A percentile compares a stretch with the other conserved stretches of the same genome.
Evolutionary conservation across 2,797 vertebrate genomes (phyloP).

Genomic region (Tokudaia tokunoshimensis): DNA sequence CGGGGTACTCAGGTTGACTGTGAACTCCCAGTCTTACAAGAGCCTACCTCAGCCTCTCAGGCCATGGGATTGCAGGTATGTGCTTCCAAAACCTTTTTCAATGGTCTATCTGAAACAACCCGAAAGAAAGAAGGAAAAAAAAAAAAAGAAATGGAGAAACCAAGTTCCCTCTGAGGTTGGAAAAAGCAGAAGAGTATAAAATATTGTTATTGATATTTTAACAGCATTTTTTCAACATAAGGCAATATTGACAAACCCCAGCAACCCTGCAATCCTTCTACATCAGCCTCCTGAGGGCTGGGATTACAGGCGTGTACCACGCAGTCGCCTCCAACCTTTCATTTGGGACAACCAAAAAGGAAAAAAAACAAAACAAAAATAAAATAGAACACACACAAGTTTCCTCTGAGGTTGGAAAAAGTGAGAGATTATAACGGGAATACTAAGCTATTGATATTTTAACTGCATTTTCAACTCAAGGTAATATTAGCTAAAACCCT

Average conservation of each 20-base stretch:
- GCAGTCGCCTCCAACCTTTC: background rate
- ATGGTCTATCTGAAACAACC: background rate
- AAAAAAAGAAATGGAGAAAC: background rate
- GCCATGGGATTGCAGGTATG: background rate
- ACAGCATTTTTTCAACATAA: background rate
- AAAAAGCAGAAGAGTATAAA: background rate
- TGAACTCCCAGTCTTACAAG: background rate
- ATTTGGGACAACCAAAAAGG: background rate
- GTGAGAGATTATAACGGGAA: background rate
- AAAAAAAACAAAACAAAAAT: background rate
- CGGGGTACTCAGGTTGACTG: background rate
- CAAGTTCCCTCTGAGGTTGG: background rate
- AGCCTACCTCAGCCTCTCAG: background rate
- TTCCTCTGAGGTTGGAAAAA: conserved; percentile 38
- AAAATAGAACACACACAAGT: background rate
- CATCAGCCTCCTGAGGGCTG: background rate
- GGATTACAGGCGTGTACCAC: background rate
- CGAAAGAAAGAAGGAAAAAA: background rate
- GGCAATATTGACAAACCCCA: background rate
- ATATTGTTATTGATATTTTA: background rate
- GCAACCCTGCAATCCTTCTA: background rate
- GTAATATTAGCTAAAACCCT: background rate
- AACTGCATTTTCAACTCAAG: background rate
- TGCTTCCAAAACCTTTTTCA: background rate
- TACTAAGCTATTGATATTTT: conserved; percentile 14